Percentiles rank a stretch among this genome's conserved stretches.
Evolutionary conservation across 2,888 invertebrate genomes (phyloP).

Genomic region (Drosophila quinaria): DNA sequence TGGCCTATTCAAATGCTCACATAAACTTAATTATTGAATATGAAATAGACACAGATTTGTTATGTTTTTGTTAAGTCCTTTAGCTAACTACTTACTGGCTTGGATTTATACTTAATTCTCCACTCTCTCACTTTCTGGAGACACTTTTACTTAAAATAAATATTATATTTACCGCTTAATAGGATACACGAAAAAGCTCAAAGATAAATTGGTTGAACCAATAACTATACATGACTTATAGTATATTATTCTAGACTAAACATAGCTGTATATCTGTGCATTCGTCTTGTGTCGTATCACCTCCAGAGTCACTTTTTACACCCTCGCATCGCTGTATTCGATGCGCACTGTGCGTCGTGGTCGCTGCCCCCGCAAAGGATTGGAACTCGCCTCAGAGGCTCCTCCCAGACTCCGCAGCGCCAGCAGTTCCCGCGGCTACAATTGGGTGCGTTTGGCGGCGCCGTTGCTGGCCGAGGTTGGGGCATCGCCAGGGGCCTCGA

Average conservation of each 20-base stretch:
- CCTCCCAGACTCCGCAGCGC: conserved; percentile 58
- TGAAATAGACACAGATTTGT: conserved; percentile 38
- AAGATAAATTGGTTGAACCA: conserved; percentile 52
- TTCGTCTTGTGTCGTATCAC: background rate
- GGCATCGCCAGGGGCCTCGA: conserved; percentile 52
- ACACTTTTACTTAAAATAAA: conserved; percentile 7
- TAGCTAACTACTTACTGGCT: conserved; percentile 38
- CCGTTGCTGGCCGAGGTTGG: conserved; percentile 26
- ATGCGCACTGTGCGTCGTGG: conserved; percentile 72
- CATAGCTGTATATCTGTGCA: conserved; percentile 6
- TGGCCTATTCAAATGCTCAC: conserved; percentile 38
- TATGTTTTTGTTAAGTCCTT: background rate
- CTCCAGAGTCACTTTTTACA: conserved; percentile 34
- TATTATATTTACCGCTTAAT: background rate
- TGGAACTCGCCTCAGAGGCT: conserved; percentile 47
- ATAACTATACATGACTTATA: background rate
- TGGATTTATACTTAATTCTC: background rate
- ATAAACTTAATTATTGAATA: conserved; percentile 19
- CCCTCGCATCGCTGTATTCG: conserved; percentile 72
- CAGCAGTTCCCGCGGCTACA: conserved; percentile 76
- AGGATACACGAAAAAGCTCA: conserved; percentile 4
- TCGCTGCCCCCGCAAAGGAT: conserved; percentile 55
- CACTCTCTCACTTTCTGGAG: background rate
- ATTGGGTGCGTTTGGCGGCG: conserved; percentile 70
- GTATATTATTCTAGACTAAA: background rate